phyloP scores from a whole-genome alignment of 2,888 invertebrate species.

The Andricus quercusramuli region DNA sequence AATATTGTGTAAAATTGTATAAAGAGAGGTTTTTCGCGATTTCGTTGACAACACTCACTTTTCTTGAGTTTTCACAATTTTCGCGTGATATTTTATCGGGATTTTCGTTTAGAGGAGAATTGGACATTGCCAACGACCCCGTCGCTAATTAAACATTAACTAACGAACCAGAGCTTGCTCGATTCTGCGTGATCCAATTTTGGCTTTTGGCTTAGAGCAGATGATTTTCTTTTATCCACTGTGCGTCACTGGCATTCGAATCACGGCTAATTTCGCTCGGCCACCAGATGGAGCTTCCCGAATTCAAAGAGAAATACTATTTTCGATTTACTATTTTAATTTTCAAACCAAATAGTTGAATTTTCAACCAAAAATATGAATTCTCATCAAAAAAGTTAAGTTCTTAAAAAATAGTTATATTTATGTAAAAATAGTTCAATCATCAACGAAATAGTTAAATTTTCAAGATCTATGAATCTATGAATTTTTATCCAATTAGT shows the following conservation, averaged over 20 bases:
- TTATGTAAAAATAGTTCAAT: too few species aligned
- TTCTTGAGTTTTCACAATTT: background rate
- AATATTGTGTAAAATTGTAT: background rate
- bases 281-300: conserved; percentile 33
- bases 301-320: background rate
- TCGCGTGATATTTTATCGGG: background rate
- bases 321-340: background rate
- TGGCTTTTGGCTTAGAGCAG: conserved; percentile 47
- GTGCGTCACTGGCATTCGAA: conserved; percentile 32
- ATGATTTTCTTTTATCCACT: conserved; percentile 35
- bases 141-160: conserved; percentile 44
- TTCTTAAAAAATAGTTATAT: too few species aligned
- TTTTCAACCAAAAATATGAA: too few species aligned
- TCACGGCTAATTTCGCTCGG: conserved; percentile 17
- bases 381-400: too few species aligned
- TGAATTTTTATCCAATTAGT: too few species aligned
- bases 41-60: background rate
- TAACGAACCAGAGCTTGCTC: conserved; percentile 61
- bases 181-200: conserved; percentile 62
- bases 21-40: background rate
- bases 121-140: conserved; percentile 26
- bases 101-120: conserved; percentile 13
- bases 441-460: too few species aligned
- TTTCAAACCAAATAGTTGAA: too few species aligned
- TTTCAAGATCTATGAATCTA: too few species aligned